A percentile compares a stretch with the other conserved stretches of the same genome.
These are phyloP conservation scores for Aplysina aerophoba DNA, from an alignment of 37 sponge, comb jelly and placozoan species.

Conservation along the genomic window DNA sequence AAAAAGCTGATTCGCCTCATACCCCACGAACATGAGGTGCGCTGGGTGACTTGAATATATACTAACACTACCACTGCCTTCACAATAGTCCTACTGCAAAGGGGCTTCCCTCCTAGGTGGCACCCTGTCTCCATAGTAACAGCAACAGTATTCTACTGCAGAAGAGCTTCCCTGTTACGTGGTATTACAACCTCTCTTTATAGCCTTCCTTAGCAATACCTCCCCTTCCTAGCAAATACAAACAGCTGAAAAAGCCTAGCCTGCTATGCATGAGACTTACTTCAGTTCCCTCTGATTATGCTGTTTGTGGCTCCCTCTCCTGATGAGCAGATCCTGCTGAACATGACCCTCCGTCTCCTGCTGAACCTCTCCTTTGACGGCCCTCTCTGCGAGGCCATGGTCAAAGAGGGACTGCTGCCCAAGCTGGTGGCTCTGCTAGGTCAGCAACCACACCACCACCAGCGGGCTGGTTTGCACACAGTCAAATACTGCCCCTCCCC, in stretches of 20 bases:
- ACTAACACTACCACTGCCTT: not conserved
- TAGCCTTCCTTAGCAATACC: no score
- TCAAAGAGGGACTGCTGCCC: conserved; percentile 84
- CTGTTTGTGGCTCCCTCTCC: no score
- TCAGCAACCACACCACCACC: conserved; percentile 9
- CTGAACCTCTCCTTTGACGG: conserved; percentile 96
- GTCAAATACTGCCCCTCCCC: not conserved
- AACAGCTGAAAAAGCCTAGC: no score
- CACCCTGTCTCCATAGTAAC: not conserved
- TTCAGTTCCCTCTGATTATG: no score
- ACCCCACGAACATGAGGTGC: conserved; percentile 80
- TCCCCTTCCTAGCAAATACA: no score
- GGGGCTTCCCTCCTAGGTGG: not conserved
- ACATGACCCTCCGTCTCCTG: conserved; percentile 77
- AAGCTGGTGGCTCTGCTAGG: conserved; percentile 79
- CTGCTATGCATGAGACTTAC: no score
- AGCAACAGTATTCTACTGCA: not conserved
- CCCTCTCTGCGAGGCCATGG: conserved; percentile 74
- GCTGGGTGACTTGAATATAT: not conserved
- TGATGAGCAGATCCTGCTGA: conserved; percentile 64
- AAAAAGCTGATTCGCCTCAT: conserved; percentile 68
- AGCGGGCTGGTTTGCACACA: not conserved
- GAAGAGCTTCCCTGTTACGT: not conserved
- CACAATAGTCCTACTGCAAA: no score
- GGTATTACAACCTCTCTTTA: no score